These are phyloP conservation scores for Porites evermanni DNA, from an alignment of 92 coral and sea anemone genomes.

Conservation along the genomic window DNA sequence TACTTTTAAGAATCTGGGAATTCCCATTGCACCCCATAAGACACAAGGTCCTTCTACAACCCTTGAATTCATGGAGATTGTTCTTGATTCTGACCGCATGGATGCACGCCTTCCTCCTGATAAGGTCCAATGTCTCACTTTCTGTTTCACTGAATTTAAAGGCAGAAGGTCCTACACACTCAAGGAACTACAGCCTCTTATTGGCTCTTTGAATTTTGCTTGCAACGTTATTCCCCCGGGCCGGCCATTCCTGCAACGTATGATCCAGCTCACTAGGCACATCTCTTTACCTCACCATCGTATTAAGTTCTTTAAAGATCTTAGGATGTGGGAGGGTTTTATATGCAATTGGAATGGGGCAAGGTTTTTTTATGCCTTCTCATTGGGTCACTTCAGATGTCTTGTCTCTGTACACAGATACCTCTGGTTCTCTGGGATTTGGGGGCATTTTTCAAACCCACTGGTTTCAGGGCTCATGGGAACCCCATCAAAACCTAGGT, in stretches of 20 bases:
- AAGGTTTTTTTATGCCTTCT: conserved; percentile 50
- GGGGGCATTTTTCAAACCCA: conserved; percentile 58
- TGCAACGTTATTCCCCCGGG: conserved; percentile 24
- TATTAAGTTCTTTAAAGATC: conserved; percentile 62
- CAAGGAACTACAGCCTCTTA: conserved; percentile 45
- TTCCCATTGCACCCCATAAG: conserved; percentile 29
- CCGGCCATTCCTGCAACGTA: conserved; percentile 53
- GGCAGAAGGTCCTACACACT: conserved; percentile 32
- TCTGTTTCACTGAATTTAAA: conserved; percentile 2
- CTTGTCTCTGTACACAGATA: conserved; percentile 64
- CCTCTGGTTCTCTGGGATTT: conserved; percentile 66
- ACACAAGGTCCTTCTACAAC: conserved; percentile 49
- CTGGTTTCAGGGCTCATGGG: conserved; percentile 79
- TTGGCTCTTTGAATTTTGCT: conserved; percentile 41
- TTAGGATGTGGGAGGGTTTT: conserved; percentile 66
- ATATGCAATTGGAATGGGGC: conserved; percentile 68
- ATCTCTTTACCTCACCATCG: conserved; percentile 36
- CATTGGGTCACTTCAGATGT: conserved; percentile 43
- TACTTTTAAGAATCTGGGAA: conserved; percentile 45
- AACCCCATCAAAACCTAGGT: conserved; percentile 53
- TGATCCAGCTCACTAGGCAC: conserved; percentile 46
- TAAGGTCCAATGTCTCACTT: conserved; percentile 28
- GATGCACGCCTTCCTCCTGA: conserved; percentile 69
- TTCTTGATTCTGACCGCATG: conserved; percentile 54
- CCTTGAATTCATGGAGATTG: conserved; percentile 55